Evolutionary conservation across 2,797 vertebrate genomes (phyloP).

Genomic region (Naso thynnoides): DNA sequence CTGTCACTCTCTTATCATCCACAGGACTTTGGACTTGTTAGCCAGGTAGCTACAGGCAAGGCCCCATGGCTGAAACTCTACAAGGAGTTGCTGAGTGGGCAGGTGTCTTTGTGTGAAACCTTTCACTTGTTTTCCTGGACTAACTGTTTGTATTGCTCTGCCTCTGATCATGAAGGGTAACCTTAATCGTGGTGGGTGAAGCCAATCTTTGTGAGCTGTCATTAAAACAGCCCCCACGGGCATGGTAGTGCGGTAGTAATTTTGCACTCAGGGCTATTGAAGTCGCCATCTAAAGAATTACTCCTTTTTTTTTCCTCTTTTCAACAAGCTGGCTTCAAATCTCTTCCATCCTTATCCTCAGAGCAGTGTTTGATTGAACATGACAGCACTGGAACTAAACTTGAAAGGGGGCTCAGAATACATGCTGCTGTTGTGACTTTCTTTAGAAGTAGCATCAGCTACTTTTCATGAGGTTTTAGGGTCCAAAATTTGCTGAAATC

Average conservation of each 20-base stretch:
- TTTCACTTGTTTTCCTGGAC: conserved; percentile 79
- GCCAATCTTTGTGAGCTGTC: conserved; percentile 82
- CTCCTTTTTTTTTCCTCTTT: conserved; percentile 46
- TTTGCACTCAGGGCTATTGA: conserved; percentile 82
- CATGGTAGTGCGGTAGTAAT: conserved; percentile 69
- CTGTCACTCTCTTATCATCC: conserved; percentile 82
- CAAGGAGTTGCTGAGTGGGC: conserved; percentile 82
- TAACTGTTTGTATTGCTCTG: conserved; percentile 82
- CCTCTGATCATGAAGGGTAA: conserved; percentile 83
- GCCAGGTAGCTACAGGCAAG: conserved; percentile 73
- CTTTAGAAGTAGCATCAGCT: conserved; percentile 72
- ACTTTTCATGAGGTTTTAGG: conserved; percentile 67
- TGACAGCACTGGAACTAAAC: conserved; percentile 80
- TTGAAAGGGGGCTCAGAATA: conserved; percentile 75
- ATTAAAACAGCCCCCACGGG: conserved; percentile 85
- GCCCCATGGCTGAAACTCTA: conserved; percentile 68
- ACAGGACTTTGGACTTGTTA: conserved; percentile 81
- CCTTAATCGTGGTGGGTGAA: conserved; percentile 82
- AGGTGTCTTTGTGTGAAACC: conserved; percentile 81
- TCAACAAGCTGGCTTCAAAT: conserved; percentile 74
- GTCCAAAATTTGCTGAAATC: conserved; percentile 64
- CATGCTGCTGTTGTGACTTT: conserved; percentile 76
- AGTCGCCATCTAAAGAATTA: conserved; percentile 80
- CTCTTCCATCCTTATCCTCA: conserved; percentile 69
- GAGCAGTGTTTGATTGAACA: conserved; percentile 77